Percentiles rank a stretch among this genome's conserved stretches.
Evolutionary conservation across 2,797 vertebrate species (phyloP).

Genomic region (Amblyraja radiata): DNA sequence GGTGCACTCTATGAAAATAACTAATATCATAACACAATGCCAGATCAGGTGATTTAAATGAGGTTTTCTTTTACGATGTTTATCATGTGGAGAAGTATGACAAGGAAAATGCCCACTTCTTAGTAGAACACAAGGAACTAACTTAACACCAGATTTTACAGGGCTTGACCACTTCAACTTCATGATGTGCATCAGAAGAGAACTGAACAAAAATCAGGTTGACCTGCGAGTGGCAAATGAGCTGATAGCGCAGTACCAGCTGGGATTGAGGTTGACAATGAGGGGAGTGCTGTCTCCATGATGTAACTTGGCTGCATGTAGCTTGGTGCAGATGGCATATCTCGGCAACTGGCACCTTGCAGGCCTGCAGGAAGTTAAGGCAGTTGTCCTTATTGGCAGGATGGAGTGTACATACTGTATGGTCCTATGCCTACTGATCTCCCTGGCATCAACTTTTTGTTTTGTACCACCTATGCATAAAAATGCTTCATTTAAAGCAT

Average conservation of each 20-base stretch:
- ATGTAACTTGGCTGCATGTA: conserved; percentile 18
- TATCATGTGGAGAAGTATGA: not conserved
- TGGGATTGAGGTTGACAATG: not conserved
- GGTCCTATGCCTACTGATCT: not conserved
- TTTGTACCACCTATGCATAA: not conserved
- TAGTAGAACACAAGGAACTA: not conserved
- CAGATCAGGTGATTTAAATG: not conserved
- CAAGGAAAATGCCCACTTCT: not conserved
- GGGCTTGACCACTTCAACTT: not conserved
- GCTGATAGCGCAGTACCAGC: not conserved
- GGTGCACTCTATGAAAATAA: not conserved
- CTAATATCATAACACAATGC: not conserved
- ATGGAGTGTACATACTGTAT: not conserved
- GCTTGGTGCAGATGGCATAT: conserved; percentile 12
- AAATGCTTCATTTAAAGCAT: conserved; percentile 4
- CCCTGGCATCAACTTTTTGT: not conserved
- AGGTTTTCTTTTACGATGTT: not conserved
- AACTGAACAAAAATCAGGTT: not conserved
- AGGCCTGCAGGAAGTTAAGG: conserved; percentile 14
- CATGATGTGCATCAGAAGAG: too few relatives aligned
- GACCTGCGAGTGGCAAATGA: not conserved
- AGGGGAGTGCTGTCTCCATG: not conserved
- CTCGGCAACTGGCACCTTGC: conserved; percentile 29
- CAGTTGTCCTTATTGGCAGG: conserved; percentile 34
- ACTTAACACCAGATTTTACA: not conserved